Evolutionary conservation across 2,797 vertebrate genomes (phyloP).

Genomic region (Hoplostethus atlanticus): DNA sequence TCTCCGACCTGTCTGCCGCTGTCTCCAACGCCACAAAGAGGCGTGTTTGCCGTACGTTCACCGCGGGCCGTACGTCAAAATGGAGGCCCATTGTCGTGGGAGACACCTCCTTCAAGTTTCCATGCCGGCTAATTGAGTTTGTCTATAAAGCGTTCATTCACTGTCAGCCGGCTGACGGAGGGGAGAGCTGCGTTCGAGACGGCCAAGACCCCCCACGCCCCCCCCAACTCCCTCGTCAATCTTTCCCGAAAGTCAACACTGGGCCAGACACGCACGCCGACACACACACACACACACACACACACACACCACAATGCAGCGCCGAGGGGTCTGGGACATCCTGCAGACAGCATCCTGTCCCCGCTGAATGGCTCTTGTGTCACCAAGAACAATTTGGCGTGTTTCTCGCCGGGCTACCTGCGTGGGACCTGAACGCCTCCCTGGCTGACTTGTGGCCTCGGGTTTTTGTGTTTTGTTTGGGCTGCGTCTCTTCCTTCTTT

Average conservation of each 20-base stretch:
- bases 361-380: conserved; percentile 81
- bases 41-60: conserved; percentile 70
- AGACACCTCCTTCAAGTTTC: conserved; percentile 73
- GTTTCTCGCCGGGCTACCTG: conserved; percentile 81
- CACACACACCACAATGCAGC: conserved; percentile 74
- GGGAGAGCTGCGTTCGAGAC: conserved; percentile 48
- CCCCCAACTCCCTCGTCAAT: conserved; percentile 70
- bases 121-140: conserved; percentile 77
- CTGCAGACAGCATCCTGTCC: conserved; percentile 84
- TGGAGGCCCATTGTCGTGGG: conserved; percentile 55
- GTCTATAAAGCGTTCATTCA: conserved; percentile 72
- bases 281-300: conserved; percentile 52
- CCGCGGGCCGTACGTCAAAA: conserved; percentile 64
- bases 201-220: conserved; percentile 59
- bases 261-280: conserved; percentile 66
- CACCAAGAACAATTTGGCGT: conserved; percentile 84
- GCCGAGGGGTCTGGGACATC: conserved; percentile 81
- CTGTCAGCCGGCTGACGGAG: conserved; percentile 68
- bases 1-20: conserved; percentile 55
- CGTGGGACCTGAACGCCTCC: conserved; percentile 80
- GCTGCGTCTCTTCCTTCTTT: conserved; percentile 59
- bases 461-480: conserved; percentile 67
- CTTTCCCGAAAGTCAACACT: conserved; percentile 75
- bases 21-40: conserved; percentile 56
- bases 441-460: conserved; percentile 77